Conservation (phyloP, 2,113 vertebrate genomes). For the Gymnarchus niloticus region DNA sequence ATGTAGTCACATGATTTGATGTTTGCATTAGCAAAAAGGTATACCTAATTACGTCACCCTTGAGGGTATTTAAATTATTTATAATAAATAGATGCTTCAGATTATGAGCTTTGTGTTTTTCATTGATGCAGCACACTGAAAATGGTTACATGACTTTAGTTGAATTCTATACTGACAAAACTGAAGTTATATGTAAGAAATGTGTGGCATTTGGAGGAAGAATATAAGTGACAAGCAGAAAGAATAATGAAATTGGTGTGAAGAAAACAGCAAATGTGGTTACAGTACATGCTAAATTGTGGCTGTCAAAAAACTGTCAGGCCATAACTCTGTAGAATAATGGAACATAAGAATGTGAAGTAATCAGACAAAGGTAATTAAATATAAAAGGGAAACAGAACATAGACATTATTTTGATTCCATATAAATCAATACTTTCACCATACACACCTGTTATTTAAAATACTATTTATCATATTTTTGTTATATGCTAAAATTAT, state of each 20-base stretch:
- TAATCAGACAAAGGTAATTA: background rate
- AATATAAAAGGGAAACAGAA: background rate
- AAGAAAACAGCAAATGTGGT: background rate
- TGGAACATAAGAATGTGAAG: constrained; percentile 6
- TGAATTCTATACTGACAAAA: background rate
- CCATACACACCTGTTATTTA: background rate
- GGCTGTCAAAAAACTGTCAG: constrained; percentile 1
- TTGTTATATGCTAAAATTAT: background rate
- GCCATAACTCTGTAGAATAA: constrained; percentile 6
- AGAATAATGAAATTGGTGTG: background rate
- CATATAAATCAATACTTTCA: background rate
- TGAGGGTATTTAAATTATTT: background rate
- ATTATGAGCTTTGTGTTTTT: background rate
- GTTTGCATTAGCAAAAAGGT: background rate
- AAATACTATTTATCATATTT: background rate
- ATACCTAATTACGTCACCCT: background rate
- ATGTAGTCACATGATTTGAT: background rate
- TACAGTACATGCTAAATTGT: constrained; percentile 3
- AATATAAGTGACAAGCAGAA: background rate
- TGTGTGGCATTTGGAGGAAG: background rate
- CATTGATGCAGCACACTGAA: background rate
- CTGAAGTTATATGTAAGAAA: background rate
- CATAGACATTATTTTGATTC: background rate
- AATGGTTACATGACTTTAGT: background rate
- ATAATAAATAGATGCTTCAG: background rate